These are phyloP conservation scores for Micrasema longulum DNA, from an alignment of 1,140 invertebrate genomes.

Conservation along the genomic window DNA sequence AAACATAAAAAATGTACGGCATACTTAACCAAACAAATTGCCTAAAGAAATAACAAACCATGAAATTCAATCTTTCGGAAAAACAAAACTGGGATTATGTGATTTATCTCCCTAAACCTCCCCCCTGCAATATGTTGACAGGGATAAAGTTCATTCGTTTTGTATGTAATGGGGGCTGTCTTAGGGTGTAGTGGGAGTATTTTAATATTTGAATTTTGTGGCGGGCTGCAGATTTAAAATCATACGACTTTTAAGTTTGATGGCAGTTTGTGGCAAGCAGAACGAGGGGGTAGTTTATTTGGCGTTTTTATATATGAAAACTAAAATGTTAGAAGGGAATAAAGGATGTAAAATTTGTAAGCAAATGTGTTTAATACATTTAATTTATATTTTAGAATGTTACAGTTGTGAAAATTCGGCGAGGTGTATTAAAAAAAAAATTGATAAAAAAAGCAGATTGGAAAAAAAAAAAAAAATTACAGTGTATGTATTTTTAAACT, in stretches of 20 bases:
- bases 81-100: slow-evolving; percentile 46
- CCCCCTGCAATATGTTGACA: slow-evolving; percentile 39
- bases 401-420: too few relatives aligned
- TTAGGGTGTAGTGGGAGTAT: background rate
- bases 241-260: slow-evolving; percentile 22
- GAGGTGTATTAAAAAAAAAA: too few relatives aligned
- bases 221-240: slow-evolving; percentile 24
- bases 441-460: too few relatives aligned
- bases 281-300: slow-evolving; percentile 16
- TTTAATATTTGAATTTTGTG: slow-evolving; percentile 18
- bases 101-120: slow-evolving; percentile 32
- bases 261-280: slow-evolving; percentile 8
- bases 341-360: too few relatives aligned
- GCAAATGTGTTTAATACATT: too few relatives aligned
- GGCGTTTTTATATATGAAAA: too few relatives aligned
- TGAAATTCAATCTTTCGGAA: slow-evolving; percentile 55
- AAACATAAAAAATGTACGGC: slow-evolving; percentile 47
- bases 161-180: slow-evolving; percentile 18
- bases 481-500: too few relatives aligned
- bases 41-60: slow-evolving; percentile 50
- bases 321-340: too few relatives aligned
- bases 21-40: slow-evolving; percentile 40
- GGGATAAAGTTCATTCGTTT: slow-evolving; percentile 44
- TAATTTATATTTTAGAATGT: too few relatives aligned
- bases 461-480: too few relatives aligned